Evolutionary conservation across 2,113 vertebrate genomes (phyloP).

Genomic region (Mungos mungo): DNA sequence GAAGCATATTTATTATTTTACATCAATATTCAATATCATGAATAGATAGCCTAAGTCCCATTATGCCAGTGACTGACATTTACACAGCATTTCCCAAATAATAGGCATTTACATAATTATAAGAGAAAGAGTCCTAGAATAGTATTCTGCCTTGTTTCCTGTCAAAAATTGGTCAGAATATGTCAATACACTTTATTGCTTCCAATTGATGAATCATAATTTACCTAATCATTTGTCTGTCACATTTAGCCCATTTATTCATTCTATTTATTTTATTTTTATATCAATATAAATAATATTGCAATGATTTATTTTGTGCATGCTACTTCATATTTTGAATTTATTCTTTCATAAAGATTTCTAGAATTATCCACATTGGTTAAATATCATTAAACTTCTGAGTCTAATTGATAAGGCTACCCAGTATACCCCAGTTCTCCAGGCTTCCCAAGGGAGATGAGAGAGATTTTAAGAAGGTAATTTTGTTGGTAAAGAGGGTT

Average conservation of each 20-base stretch:
- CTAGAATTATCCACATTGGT: not conserved
- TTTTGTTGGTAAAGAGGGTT: not conserved
- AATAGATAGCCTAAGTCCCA: not conserved
- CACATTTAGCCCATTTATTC: not conserved
- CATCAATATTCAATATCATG: not conserved
- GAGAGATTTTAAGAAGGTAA: not conserved
- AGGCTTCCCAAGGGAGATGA: not conserved
- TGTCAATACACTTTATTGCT: not conserved
- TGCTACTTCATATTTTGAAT: not conserved
- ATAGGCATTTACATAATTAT: not conserved
- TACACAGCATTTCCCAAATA: not conserved
- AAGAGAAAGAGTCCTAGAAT: not conserved
- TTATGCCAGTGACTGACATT: not conserved
- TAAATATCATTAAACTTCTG: not conserved
- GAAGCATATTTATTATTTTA: not conserved
- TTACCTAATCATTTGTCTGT: not conserved
- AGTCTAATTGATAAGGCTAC: not conserved
- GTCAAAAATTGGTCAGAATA: not conserved
- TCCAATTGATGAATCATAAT: not conserved
- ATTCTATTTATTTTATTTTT: not conserved
- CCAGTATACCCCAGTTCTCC: accelerated
- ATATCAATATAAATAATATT: not conserved
- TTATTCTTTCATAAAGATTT: not conserved
- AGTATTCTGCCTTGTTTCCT: not conserved
- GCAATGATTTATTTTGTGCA: not conserved